Evolutionary conservation across 2,797 vertebrate genomes (phyloP), one percentile per base, ranked within the genome.

Genomic region (Gambusia yucatana): DNA sequence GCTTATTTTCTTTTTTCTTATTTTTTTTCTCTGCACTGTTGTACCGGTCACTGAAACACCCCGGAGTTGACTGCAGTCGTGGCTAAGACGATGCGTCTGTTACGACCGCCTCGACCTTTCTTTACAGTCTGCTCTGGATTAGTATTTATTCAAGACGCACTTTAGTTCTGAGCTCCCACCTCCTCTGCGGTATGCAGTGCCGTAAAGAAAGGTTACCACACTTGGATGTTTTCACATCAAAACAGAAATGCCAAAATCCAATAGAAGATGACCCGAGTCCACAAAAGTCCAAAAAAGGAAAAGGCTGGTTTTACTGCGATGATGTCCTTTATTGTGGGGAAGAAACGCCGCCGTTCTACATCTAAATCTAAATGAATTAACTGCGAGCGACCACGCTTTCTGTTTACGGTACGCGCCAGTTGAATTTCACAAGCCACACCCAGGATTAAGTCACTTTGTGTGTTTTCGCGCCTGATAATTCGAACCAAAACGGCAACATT

Each of bases 31-130:
- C 63, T 67, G 36, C 63, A 6, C 36, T 43, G 4, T 3, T 59
- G 61, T 28, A 20, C 52, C 70, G 72, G 72, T 74, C 59, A 55
- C 11, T 78, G 43, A 82, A 75, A 59, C 30, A 30, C 55, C 11
- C 6, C 14, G n/a, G n/a, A 73, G 84, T 67, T 50, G 72, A 84
- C 72, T 75, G 78, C 41, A 52, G 67, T 61, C 65, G 73, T 41
- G 5, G 61, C 25, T 75, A 46, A 77, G 80, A 48, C 3, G 4
- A 6, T 39, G 25, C 17, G n/a, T 72, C 75, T 82, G 57, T 72
- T 76, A 59, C 39, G 1, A 22, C 73, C 44, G 39, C 86, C 82
- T 84, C 88, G 84, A 85, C 80, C 82, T 81, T 8, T 63, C 41
- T 75, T 47, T 79, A 46, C 44, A 81, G 9, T 79, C 74, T 59